These are phyloP conservation scores for Formica selysi DNA, from an alignment of 1,140 invertebrate species.

Conservation along the genomic window DNA sequence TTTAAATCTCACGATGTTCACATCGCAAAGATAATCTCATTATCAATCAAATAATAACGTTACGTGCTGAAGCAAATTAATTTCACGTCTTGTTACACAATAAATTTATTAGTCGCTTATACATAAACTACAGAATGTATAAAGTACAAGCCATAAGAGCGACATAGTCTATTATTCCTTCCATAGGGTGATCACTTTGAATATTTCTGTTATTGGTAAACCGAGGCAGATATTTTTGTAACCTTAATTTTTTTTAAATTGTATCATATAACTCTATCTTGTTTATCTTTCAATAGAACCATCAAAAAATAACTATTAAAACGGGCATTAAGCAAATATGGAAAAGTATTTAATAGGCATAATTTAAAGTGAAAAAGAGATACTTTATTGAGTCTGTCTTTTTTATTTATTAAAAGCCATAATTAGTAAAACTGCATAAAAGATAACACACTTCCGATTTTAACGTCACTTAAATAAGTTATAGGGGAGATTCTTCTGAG, in stretches of 20 bases:
- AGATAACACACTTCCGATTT: too few species aligned
- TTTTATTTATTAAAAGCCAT: not conserved
- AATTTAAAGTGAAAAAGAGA: not conserved
- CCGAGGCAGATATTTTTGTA: not conserved
- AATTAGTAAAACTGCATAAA: not conserved
- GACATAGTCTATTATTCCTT: not conserved
- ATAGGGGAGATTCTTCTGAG: too few species aligned
- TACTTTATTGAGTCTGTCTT: not conserved
- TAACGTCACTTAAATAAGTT: too few species aligned
- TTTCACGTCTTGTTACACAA: not conserved
- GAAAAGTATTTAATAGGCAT: not conserved
- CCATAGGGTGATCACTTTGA: conserved; percentile 1
- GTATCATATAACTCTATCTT: not conserved
- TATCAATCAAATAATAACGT: conserved; percentile 4
- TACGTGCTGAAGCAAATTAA: conserved; percentile 13
- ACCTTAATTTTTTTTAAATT: not conserved
- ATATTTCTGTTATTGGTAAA: conserved; percentile 4
- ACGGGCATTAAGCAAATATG: not conserved
- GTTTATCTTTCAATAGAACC: not conserved
- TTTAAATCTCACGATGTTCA: conserved; percentile 33
- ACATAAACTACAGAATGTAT: not conserved
- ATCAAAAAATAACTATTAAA: not conserved
- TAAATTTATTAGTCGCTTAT: conserved; percentile 34
- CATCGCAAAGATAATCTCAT: conserved; percentile 9
- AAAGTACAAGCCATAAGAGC: not conserved